A percentile compares a stretch with the other conserved stretches of the same genome.
phyloP scores from a whole-genome alignment of 2,797 vertebrate species.

The Streptopelia turtur region DNA sequence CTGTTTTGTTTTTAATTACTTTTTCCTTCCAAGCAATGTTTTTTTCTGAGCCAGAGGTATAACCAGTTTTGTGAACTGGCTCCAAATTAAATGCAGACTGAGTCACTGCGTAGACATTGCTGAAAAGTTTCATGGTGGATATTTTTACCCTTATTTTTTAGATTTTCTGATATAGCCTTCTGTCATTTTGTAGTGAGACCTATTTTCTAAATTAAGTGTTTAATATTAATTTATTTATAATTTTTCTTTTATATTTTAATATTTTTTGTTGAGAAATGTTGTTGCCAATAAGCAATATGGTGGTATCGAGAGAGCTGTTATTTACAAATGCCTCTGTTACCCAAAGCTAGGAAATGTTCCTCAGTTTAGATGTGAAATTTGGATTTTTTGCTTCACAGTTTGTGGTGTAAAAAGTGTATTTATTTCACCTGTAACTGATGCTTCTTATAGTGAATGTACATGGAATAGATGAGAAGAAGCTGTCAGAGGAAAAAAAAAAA shows the following conservation, averaged over 20 bases:
- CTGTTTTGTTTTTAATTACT: neutral
- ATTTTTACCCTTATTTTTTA: conserved; percentile 27
- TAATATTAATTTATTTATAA: conserved; percentile 25
- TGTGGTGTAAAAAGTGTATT: conserved; percentile 48
- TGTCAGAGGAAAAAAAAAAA: neutral
- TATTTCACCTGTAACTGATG: conserved; percentile 68
- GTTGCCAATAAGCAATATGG: conserved; percentile 48
- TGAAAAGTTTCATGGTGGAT: conserved; percentile 70
- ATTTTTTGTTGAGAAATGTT: conserved; percentile 52
- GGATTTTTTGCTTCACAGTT: conserved; percentile 55
- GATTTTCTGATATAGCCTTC: neutral
- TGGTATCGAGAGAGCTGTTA: conserved; percentile 72
- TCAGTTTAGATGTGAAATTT: conserved; percentile 64
- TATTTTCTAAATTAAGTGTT: conserved; percentile 75
- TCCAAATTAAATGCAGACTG: conserved; percentile 19
- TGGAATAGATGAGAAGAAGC: conserved; percentile 67
- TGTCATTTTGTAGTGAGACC: conserved; percentile 31
- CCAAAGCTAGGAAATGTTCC: conserved; percentile 37
- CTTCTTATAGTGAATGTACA: conserved; percentile 8
- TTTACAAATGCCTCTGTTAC: conserved; percentile 36
- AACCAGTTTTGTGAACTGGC: conserved; percentile 15
- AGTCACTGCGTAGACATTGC: conserved; percentile 27
- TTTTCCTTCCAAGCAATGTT: neutral
- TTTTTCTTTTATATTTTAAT: conserved; percentile 63
- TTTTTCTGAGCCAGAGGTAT: conserved; percentile 8